Evolutionary conservation across 2,797 vertebrate genomes (phyloP).

Genomic region (Muraenolepis orangiensis): DNA sequence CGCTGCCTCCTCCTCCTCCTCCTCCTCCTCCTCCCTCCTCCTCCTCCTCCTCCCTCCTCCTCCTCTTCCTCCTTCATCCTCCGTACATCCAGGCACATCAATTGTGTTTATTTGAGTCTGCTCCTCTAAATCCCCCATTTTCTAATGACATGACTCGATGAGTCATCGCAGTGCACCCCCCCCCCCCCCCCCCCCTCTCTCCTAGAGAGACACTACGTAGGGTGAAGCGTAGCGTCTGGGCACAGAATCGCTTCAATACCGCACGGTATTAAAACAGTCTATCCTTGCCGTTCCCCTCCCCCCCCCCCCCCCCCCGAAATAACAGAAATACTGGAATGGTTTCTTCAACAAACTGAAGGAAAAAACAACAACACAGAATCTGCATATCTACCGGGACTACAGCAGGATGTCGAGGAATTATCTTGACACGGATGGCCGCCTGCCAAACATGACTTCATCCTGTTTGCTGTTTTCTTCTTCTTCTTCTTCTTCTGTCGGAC

Average conservation of each 20-base stretch:
- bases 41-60: too few relatives aligned
- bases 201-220: slow-evolving; percentile 41
- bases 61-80: too few relatives aligned
- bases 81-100: slow-evolving; percentile 41
- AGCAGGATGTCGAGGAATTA: slow-evolving; percentile 34
- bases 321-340: slow-evolving; percentile 49
- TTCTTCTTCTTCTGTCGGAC: slow-evolving; percentile 7
- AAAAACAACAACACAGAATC: slow-evolving; percentile 28
- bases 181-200: too few relatives aligned
- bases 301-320: slow-evolving; percentile 42
- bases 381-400: slow-evolving; percentile 40
- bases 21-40: too few relatives aligned
- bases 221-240: slow-evolving; percentile 52
- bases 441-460: slow-evolving; percentile 24
- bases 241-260: slow-evolving; percentile 27
- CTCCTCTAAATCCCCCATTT: slow-evolving; percentile 59
- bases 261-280: slow-evolving; percentile 34
- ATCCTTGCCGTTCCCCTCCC: slow-evolving; percentile 17
- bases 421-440: slow-evolving; percentile 30
- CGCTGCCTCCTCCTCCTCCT: too few relatives aligned
- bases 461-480: too few relatives aligned
- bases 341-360: slow-evolving; percentile 32
- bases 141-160: slow-evolving; percentile 66
- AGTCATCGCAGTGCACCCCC: slow-evolving; percentile 54
- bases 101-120: slow-evolving; percentile 64